phyloP scores from a whole-genome alignment of 2,888 invertebrate genomes.

The Sericinus montela region DNA sequence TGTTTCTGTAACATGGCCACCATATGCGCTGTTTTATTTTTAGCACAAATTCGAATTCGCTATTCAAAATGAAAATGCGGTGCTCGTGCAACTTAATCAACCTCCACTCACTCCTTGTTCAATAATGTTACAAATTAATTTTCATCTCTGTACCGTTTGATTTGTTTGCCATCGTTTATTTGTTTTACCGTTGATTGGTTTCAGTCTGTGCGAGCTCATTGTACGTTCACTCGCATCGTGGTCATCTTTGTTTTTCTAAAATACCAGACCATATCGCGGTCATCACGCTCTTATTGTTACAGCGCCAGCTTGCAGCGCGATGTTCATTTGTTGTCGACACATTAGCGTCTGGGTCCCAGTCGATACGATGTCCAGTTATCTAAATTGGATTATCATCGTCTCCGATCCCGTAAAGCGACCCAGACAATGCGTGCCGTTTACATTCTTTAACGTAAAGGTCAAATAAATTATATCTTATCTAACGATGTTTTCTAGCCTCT shows the following conservation, averaged over 20 bases:
- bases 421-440: background rate
- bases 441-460: background rate
- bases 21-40: conserved; percentile 32
- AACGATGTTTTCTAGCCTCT: background rate
- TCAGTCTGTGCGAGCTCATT: conserved; percentile 31
- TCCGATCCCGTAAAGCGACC: background rate
- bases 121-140: conserved; percentile 2
- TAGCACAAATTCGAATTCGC: no score
- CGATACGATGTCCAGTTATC: conserved; percentile 43
- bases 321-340: conserved; percentile 36
- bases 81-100: conserved; percentile 7
- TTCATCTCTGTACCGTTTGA: conserved; percentile 10
- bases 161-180: no score
- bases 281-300: conserved; percentile 59
- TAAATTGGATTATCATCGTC: conserved; percentile 18
- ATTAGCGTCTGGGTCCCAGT: conserved; percentile 36
- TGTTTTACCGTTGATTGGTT: conserved; percentile 53
- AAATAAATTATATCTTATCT: conserved; percentile 1
- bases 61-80: conserved; percentile 31
- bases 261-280: conserved; percentile 52
- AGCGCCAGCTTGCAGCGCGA: conserved; percentile 31
- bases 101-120: conserved; percentile 26
- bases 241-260: conserved; percentile 49
- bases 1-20: conserved; percentile 31
- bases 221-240: conserved; percentile 40